Evolutionary conservation across 2,113 vertebrate genomes (phyloP).

Genomic region (Sinosuthora webbiana): DNA sequence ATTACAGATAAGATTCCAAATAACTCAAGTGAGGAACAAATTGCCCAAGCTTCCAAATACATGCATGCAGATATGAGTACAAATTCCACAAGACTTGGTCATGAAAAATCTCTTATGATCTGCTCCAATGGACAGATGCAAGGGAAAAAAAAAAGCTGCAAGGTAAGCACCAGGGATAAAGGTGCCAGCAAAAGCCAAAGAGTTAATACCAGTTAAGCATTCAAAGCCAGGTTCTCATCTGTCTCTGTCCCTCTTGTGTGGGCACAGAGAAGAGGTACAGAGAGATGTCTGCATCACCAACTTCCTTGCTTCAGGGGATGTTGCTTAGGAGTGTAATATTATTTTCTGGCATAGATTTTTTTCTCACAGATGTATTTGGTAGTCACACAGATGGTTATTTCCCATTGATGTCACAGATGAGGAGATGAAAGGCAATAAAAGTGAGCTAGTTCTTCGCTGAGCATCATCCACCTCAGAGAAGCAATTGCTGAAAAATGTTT

Average conservation of each 20-base stretch:
- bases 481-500: background rate
- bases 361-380: background rate
- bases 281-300: background rate
- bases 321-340: background rate
- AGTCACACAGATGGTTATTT: slow-evolving; percentile 12
- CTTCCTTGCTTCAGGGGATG: slow-evolving; percentile 7
- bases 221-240: background rate
- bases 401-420: background rate
- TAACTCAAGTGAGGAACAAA: background rate
- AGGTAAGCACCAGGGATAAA: background rate
- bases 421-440: background rate
- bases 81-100: background rate
- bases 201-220: background rate
- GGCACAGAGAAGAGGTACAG: background rate
- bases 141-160: background rate
- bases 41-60: background rate
- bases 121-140: background rate
- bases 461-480: background rate
- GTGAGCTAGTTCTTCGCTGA: background rate
- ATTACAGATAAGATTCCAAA: background rate
- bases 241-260: background rate
- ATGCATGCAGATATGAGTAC: background rate
- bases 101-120: background rate
- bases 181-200: background rate
- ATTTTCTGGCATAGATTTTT: slow-evolving; percentile 9